Percentiles rank a stretch among this genome's conserved stretches.
Evolutionary conservation across 2,888 invertebrate species (phyloP).

Genomic region (Xestia c-nigrum): DNA sequence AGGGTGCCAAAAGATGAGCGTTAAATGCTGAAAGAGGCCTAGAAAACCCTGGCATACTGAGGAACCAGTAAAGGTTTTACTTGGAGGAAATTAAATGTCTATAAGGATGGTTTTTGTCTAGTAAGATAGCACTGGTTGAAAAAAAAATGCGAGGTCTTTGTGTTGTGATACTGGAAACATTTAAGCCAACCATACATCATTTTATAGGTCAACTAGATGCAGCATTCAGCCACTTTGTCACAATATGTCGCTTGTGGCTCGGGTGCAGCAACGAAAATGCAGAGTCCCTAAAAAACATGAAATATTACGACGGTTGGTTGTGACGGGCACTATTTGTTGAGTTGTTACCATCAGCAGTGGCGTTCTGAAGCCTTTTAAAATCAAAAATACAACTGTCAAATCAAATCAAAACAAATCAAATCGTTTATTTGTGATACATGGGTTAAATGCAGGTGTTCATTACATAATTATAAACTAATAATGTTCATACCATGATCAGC

Average conservation of each 20-base stretch:
- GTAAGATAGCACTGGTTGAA: no score
- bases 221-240: constrained; percentile 13
- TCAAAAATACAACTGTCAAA: neutral
- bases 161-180: neutral
- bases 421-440: no score
- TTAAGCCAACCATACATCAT: constrained; percentile 11
- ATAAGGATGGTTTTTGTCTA: neutral
- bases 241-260: constrained; percentile 13
- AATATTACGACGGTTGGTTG: constrained; percentile 10
- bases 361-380: neutral
- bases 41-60: neutral
- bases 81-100: neutral
- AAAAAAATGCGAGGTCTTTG: neutral
- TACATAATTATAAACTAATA: no score
- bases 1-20: neutral
- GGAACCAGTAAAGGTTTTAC: neutral
- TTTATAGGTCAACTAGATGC: constrained; percentile 23
- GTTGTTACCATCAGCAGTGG: neutral
- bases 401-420: no score
- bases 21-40: neutral
- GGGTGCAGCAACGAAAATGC: neutral
- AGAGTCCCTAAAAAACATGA: constrained; percentile 15
- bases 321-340: constrained; percentile 36
- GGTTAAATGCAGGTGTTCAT: no score
- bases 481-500: no score